Base-by-base conservation (phyloP, 2,888 invertebrate species). In the Schrankia costaestrigalis region DNA sequence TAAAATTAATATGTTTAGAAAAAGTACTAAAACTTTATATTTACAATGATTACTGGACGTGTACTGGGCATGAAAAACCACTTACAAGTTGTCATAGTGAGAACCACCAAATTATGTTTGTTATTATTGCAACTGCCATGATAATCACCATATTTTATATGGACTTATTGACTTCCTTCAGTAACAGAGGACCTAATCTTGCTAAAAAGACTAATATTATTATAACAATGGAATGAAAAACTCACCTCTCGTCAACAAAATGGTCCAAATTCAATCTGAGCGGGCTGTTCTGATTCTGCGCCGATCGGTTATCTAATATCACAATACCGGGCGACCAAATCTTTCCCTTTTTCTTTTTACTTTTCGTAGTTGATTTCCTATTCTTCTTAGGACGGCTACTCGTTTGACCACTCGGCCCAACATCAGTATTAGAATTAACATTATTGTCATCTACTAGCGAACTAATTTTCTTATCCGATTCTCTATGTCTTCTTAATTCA, bases 161-260 rank as follows among this genome's bases (percentile, higher is more conserved):
- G n/a, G n/a, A n/a, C n/a, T n/a, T n/a, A n/a, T n/a, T n/a, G n/a
- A n/a, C n/a, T n/a, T n/a, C n/a, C n/a, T n/a, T n/a, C n/a, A n/a
- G n/a, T n/a, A n/a, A n/a, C n/a, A n/a, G n/a, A n/a, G n/a, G n/a
- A n/a, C n/a, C n/a, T n/a, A n/a, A n/a, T n/a, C n/a, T n/a, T n/a
- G n/a, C n/a, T n/a, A n/a, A n/a, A n/a, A n/a, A n/a, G n/a, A n/a
- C n/a, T n/a, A n/a, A n/a, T n/a, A n/a, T 9, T n/a, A 21, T 2
- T 21, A 12, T 23, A 21, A n/a, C 11, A 23, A 17, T 17, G 12
- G 2, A 30, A 32, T 27, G 6, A 11, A 17, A 13, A 37, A 54
- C 70, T 75, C 29, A 88, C 88, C 83, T 76, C 33, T 83, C 84
- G 49, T 88, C 86, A 36, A 88, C 85, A 52, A 82, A 78, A 62